These are phyloP conservation scores for Crax fasciolata DNA, from an alignment of 2,797 vertebrate genomes.

Conservation along the genomic window DNA sequence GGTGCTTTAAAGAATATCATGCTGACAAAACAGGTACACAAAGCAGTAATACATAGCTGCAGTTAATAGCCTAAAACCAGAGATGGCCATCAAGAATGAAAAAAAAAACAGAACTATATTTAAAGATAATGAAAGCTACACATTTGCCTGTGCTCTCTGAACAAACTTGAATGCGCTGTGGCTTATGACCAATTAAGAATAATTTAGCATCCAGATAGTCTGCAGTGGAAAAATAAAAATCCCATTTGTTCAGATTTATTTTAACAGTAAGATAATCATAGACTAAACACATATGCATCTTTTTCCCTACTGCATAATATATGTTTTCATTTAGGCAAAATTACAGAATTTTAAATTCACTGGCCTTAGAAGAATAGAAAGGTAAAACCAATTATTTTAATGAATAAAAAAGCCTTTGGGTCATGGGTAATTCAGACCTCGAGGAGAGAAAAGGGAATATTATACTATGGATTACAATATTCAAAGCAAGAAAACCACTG, in stretches of 20 bases:
- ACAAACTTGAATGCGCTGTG: slow-evolving; percentile 8
- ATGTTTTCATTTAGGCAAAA: slow-evolving; percentile 64
- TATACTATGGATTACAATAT: neutral
- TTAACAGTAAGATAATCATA: slow-evolving; percentile 61
- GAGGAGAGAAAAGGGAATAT: neutral
- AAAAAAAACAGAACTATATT: neutral
- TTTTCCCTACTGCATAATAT: slow-evolving; percentile 47
- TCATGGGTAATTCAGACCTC: slow-evolving; percentile 25
- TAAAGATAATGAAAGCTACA: slow-evolving; percentile 42
- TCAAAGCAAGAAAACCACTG: neutral
- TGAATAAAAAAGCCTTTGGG: slow-evolving; percentile 46
- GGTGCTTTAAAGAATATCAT: slow-evolving; percentile 6
- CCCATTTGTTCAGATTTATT: slow-evolving; percentile 66
- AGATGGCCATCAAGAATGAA: neutral
- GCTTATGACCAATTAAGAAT: slow-evolving; percentile 59
- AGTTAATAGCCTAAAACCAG: slow-evolving; percentile 42
- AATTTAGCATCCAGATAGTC: slow-evolving; percentile 56
- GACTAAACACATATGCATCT: slow-evolving; percentile 50
- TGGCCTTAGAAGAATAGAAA: slow-evolving; percentile 32
- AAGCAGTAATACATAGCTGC: neutral
- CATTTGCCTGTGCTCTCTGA: slow-evolving; percentile 4
- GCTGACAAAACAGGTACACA: slow-evolving; percentile 4
- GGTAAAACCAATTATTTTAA: slow-evolving; percentile 65
- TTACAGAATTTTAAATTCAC: slow-evolving; percentile 56
- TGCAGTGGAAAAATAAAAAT: slow-evolving; percentile 61